These are phyloP conservation scores for Drosophila ogumai DNA, from an alignment of 1,140 invertebrate species.

Conservation along the genomic window DNA sequence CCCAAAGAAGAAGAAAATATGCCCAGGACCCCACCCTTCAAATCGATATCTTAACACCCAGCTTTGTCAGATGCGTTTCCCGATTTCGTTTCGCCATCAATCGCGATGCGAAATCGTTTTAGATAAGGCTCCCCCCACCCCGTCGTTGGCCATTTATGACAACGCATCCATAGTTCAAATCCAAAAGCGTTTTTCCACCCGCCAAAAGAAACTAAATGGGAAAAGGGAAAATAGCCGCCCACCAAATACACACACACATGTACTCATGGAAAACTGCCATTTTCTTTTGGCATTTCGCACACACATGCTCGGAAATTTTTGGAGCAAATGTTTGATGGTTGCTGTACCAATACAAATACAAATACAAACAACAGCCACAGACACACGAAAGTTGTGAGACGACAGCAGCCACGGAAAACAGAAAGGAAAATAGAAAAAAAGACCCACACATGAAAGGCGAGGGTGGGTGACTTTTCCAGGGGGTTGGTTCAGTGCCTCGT, in stretches of 20 bases:
- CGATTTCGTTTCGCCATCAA: slow-evolving; percentile 39
- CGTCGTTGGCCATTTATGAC: slow-evolving; percentile 45
- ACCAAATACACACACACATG: slow-evolving; percentile 31
- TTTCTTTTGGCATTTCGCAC: slow-evolving; percentile 75
- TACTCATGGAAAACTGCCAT: slow-evolving; percentile 51
- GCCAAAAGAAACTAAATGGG: slow-evolving; percentile 69
- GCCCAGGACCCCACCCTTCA: slow-evolving; percentile 4
- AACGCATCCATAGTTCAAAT: slow-evolving; percentile 72
- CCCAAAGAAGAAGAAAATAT: background rate
- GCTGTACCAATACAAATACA: slow-evolving; percentile 81
- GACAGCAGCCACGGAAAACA: slow-evolving; percentile 32
- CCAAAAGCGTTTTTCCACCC: slow-evolving; percentile 70
- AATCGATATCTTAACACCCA: slow-evolving; percentile 36
- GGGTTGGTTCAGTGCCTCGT: slow-evolving; percentile 44
- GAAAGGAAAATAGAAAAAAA: slow-evolving; percentile 42
- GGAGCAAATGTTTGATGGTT: slow-evolving; percentile 79
- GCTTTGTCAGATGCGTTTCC: slow-evolving; percentile 23
- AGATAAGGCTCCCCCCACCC: slow-evolving; percentile 26
- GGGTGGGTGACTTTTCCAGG: slow-evolving; percentile 17
- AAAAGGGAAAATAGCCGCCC: slow-evolving; percentile 60
- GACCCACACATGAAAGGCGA: slow-evolving; percentile 64
- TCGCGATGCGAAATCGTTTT: slow-evolving; percentile 50
- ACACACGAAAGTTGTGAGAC: slow-evolving; percentile 48
- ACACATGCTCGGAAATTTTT: slow-evolving; percentile 62
- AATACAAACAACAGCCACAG: slow-evolving; percentile 74